Evolutionary conservation across 2,888 invertebrate genomes (phyloP).

Genomic region (Hemicrepidius hirtus): DNA sequence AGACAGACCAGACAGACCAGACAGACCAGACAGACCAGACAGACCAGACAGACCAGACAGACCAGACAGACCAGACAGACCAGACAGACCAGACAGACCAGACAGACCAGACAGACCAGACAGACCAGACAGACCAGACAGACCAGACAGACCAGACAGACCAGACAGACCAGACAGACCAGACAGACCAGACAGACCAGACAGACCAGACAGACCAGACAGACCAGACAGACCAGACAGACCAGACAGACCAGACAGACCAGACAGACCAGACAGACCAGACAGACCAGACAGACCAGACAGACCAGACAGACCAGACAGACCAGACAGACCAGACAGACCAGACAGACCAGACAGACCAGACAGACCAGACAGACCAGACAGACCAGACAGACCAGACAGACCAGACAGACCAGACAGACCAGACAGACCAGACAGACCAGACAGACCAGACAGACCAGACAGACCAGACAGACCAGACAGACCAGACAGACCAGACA

Average conservation of each 20-base stretch:
- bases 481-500: slow-evolving; percentile 30
- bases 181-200: slow-evolving; percentile 30
- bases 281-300: slow-evolving; percentile 30
- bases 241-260: slow-evolving; percentile 30
- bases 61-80: slow-evolving; percentile 30
- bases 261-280: slow-evolving; percentile 29
- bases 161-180: slow-evolving; percentile 30
- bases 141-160: slow-evolving; percentile 30
- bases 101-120: slow-evolving; percentile 30
- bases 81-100: slow-evolving; percentile 30
- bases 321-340: slow-evolving; percentile 30
- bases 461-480: slow-evolving; percentile 30
- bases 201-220: slow-evolving; percentile 30
- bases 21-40: slow-evolving; percentile 30
- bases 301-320: slow-evolving; percentile 30
- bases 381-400: slow-evolving; percentile 30
- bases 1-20: slow-evolving; percentile 30
- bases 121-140: slow-evolving; percentile 30
- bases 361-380: slow-evolving; percentile 22
- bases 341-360: slow-evolving; percentile 30
- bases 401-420: slow-evolving; percentile 30
- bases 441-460: slow-evolving; percentile 30
- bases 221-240: slow-evolving; percentile 30
- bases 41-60: slow-evolving; percentile 30
- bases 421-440: slow-evolving; percentile 30